Percentiles rank a stretch among this genome's conserved stretches.
Conservation (phyloP, 2,797 vertebrate species). For the Sarcoramphus papa region DNA sequence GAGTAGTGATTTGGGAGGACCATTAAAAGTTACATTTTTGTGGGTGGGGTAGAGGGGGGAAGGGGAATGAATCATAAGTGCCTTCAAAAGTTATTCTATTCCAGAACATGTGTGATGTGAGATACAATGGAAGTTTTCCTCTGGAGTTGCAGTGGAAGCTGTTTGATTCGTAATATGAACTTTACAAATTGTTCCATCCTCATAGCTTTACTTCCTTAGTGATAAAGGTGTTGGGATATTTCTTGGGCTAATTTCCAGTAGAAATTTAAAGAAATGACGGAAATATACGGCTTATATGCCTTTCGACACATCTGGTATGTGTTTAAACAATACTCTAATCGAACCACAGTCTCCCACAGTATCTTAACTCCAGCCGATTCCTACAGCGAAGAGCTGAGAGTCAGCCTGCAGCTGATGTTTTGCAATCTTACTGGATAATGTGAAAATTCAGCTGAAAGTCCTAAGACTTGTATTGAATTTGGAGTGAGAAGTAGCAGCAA, state of each 20-base stretch:
- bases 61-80: constrained; percentile 23
- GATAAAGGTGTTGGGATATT: background rate
- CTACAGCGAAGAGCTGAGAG: background rate
- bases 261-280: background rate
- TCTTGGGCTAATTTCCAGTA: background rate
- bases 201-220: background rate
- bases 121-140: background rate
- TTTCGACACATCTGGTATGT: background rate
- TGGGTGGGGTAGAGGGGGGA: constrained; percentile 14
- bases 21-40: background rate
- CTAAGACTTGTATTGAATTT: background rate
- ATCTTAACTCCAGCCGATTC: background rate
- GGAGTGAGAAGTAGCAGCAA: background rate
- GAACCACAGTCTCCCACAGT: fast-evolving
- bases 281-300: background rate
- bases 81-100: background rate
- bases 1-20: background rate
- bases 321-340: background rate
- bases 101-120: background rate
- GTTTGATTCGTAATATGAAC: background rate
- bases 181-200: background rate
- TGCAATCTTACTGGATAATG: background rate
- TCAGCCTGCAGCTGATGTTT: background rate
- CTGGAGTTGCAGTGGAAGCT: background rate
- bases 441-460: background rate